Conservation (phyloP, 2,888 invertebrate species). For the Rhagium mordax region DNA sequence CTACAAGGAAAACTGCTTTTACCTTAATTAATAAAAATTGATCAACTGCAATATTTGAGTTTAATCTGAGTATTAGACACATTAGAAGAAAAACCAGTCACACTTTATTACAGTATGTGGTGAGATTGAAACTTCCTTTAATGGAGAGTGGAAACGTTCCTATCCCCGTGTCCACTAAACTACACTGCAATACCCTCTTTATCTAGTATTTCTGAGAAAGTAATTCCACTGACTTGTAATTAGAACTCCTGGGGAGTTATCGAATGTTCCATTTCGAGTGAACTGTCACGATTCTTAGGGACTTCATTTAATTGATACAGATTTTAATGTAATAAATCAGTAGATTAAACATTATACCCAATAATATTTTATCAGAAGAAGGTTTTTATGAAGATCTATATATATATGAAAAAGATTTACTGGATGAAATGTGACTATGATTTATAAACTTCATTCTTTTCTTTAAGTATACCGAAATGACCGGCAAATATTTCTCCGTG, state of each 20-base stretch:
- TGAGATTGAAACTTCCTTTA: background rate
- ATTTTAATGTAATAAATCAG: slow-evolving; percentile 10
- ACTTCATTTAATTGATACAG: background rate
- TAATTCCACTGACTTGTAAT: slow-evolving; percentile 1
- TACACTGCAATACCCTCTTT: slow-evolving; percentile 5
- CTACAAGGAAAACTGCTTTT: too few relatives aligned
- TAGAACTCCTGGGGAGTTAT: background rate
- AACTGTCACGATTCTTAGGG: background rate
- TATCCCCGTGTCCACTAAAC: background rate
- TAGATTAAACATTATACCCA: slow-evolving; percentile 1
- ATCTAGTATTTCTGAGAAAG: slow-evolving; percentile 8
- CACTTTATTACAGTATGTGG: background rate
- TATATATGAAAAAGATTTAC: background rate
- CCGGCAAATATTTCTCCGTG: too few relatives aligned
- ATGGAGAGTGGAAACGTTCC: background rate
- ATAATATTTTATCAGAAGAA: background rate
- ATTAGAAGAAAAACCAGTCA: too few relatives aligned
- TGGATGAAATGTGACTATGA: background rate
- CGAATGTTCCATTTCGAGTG: background rate
- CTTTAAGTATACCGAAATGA: too few relatives aligned
- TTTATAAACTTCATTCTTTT: slow-evolving; percentile 8
- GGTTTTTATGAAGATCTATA: background rate
- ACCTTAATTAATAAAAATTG: too few relatives aligned
- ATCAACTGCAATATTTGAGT: too few relatives aligned
- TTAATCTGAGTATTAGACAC: too few relatives aligned